Conservation (phyloP, 1,140 invertebrate species). For the Tenebrio molitor region DNA sequence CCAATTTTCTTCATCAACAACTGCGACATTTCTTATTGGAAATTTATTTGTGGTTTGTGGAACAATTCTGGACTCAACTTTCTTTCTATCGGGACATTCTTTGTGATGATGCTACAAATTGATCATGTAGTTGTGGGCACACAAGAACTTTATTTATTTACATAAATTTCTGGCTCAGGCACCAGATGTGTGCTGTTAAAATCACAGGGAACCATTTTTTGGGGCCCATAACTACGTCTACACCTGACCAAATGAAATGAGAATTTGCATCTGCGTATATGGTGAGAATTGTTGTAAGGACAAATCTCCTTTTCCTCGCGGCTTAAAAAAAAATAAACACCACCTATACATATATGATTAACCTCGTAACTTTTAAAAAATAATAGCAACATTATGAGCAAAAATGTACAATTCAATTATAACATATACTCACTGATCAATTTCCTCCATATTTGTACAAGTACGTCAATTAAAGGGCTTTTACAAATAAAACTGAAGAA, state of each 20-base stretch:
- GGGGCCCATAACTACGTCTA: slow-evolving; percentile 42
- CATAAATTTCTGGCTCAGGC: slow-evolving; percentile 40
- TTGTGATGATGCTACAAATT: slow-evolving; percentile 46
- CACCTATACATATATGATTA: too few relatives aligned
- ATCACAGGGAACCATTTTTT: slow-evolving; percentile 45
- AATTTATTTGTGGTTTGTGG: neutral
- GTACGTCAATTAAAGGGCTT: too few relatives aligned
- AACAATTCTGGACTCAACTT: slow-evolving; percentile 21
- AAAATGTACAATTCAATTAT: too few relatives aligned
- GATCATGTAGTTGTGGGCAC: neutral
- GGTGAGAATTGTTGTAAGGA: slow-evolving; percentile 45
- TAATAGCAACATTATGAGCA: too few relatives aligned
- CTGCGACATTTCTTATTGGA: neutral
- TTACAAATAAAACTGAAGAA: too few relatives aligned
- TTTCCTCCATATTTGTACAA: too few relatives aligned
- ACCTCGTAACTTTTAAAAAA: too few relatives aligned
- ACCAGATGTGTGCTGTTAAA: slow-evolving; percentile 49
- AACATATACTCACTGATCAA: too few relatives aligned
- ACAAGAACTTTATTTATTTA: slow-evolving; percentile 1
- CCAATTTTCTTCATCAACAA: slow-evolving; percentile 17
- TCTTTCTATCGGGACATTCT: slow-evolving; percentile 27
- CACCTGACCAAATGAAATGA: slow-evolving; percentile 46
- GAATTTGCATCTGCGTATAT: slow-evolving; percentile 41
- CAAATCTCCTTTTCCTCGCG: slow-evolving; percentile 42
- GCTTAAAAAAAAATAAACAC: too few relatives aligned